Evolutionary conservation across 2,888 invertebrate genomes (phyloP).

Genomic region (Troides oblongomaculatus): DNA sequence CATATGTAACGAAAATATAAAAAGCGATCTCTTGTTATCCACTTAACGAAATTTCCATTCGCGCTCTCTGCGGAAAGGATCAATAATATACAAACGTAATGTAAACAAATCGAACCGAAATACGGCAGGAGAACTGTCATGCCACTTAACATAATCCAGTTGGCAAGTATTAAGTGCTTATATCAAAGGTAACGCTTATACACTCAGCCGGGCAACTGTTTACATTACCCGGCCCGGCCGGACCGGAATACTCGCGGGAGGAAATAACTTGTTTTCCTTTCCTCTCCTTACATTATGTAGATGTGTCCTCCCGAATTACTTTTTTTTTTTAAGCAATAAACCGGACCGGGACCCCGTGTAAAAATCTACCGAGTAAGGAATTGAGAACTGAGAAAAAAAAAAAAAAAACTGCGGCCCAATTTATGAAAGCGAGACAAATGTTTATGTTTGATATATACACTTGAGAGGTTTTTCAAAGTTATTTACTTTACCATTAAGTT

Average conservation of each 20-base stretch:
- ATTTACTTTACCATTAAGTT: too few relatives aligned
- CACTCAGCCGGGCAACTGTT: conserved; percentile 44
- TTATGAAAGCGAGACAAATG: conserved; percentile 19
- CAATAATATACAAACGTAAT: neutral
- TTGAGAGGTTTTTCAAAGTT: too few relatives aligned
- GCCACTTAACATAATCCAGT: conserved; percentile 25
- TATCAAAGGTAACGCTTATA: conserved; percentile 32
- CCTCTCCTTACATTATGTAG: conserved; percentile 67
- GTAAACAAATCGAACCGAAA: conserved; percentile 21
- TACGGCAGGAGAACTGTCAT: conserved; percentile 12
- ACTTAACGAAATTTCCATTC: too few relatives aligned
- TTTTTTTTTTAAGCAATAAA: conserved; percentile 74
- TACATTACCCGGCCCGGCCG: conserved; percentile 41
- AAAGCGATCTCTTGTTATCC: too few relatives aligned
- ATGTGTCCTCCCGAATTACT: conserved; percentile 71
- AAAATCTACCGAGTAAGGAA: conserved; percentile 63
- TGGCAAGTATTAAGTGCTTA: conserved; percentile 28
- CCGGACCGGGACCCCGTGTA: conserved; percentile 62
- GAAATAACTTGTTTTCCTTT: conserved; percentile 67
- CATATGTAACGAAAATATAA: too few relatives aligned
- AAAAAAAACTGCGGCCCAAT: conserved; percentile 32
- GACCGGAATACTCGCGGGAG: conserved; percentile 39
- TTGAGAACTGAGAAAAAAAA: conserved; percentile 38
- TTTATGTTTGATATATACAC: too few relatives aligned
- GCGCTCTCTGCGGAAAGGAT: too few relatives aligned